Evolutionary conservation across 2,888 invertebrate genomes (phyloP).

Genomic region (Keiferia lycopersicella): DNA sequence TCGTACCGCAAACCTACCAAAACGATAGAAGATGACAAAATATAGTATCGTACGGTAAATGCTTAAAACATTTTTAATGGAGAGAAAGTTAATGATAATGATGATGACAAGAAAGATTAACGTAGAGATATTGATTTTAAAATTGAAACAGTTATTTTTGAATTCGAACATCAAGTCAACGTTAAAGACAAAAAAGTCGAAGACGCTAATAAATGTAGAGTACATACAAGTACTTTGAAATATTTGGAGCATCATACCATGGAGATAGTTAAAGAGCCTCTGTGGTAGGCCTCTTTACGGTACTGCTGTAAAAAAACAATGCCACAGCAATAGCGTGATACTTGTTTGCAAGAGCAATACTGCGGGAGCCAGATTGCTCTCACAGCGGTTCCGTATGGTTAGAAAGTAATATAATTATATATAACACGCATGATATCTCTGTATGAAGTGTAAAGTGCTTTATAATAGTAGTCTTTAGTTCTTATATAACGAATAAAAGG

Average conservation of each 20-base stretch:
- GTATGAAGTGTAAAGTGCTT: neutral
- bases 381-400: constrained; percentile 1
- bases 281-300: constrained; percentile 29
- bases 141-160: neutral
- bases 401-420: constrained; percentile 22
- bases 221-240: neutral
- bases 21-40: neutral
- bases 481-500: neutral
- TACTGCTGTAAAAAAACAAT: constrained; percentile 24
- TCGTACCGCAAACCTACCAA: neutral
- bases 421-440: neutral
- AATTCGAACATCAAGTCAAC: neutral
- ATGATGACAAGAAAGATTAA: constrained; percentile 15
- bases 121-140: neutral
- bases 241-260: constrained; percentile 36
- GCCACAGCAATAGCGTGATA: constrained; percentile 23
- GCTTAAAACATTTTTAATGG: constrained; percentile 18
- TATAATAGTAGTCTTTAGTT: neutral
- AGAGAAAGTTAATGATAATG: constrained; percentile 20
- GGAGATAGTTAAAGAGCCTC: neutral
- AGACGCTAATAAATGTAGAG: neutral
- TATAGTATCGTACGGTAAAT: neutral
- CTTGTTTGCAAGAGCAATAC: constrained; percentile 17
- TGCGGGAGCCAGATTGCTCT: neutral
- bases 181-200: neutral